Conservation (phyloP, 2,113 vertebrate genomes). For the Tupaia tana region DNA sequence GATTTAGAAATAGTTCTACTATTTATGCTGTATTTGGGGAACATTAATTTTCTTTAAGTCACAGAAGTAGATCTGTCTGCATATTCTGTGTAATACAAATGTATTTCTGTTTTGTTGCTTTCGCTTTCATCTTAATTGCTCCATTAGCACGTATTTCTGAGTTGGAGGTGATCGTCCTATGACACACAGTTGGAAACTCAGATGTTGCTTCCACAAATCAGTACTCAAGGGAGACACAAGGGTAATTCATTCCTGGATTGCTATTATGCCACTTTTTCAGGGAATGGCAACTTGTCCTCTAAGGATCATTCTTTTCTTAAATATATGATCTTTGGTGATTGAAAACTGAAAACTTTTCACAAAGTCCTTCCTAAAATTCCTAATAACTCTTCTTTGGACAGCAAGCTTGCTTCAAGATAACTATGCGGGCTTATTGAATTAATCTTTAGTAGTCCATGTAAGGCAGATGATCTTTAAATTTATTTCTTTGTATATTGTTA, state of each 20-base stretch:
- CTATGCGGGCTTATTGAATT: background rate
- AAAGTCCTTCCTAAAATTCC: constrained; percentile 65
- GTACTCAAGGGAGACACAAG: background rate
- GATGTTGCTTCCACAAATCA: constrained; percentile 44
- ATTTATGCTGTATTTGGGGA: background rate
- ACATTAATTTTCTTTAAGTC: background rate
- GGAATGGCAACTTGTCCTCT: constrained; percentile 33
- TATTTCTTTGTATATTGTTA: background rate
- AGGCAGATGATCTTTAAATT: background rate
- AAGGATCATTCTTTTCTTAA: constrained; percentile 16
- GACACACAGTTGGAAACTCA: background rate
- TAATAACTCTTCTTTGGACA: constrained; percentile 61
- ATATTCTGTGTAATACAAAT: constrained; percentile 13
- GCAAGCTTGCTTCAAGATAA: constrained; percentile 59
- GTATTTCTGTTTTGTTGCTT: background rate
- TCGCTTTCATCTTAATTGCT: constrained; percentile 15
- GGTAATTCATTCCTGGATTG: background rate
- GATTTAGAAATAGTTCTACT: constrained; percentile 25
- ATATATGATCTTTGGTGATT: constrained; percentile 48
- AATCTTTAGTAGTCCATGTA: background rate
- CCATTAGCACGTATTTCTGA: constrained; percentile 37
- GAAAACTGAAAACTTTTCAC: constrained; percentile 49
- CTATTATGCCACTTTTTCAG: constrained; percentile 2
- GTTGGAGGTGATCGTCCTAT: background rate
- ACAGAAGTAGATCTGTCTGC: background rate